phyloP scores from a whole-genome alignment of 23 tunicate genomes.

The Halocynthia aurantium region DNA sequence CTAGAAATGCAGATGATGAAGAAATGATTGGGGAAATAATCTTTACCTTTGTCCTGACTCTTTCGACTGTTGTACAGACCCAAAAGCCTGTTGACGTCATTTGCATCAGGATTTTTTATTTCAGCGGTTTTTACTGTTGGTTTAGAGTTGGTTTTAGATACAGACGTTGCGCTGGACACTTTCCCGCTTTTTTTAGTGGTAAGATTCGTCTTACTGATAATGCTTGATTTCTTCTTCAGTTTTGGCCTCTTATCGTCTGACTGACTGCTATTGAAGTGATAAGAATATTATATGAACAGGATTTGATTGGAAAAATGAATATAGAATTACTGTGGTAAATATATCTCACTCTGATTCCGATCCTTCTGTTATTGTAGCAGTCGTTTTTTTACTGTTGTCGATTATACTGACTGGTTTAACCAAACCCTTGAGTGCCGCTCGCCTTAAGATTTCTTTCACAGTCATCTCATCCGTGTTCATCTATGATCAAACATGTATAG shows the following conservation, averaged over 20 bases:
- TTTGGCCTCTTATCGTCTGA: conserved; percentile 16
- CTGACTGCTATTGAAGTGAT: background rate
- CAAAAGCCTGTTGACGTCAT: conserved; percentile 47
- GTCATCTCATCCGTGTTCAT: conserved; percentile 47
- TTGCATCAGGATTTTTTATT: conserved; percentile 41
- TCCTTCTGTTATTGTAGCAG: background rate
- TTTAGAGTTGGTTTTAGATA: background rate
- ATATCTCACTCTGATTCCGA: background rate
- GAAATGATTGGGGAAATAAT: background rate
- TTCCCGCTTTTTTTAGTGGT: conserved; percentile 29
- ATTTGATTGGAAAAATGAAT: background rate
- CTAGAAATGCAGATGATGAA: background rate
- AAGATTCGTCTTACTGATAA: conserved; percentile 24
- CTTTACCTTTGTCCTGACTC: conserved; percentile 8
- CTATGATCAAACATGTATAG: conserved; percentile 13
- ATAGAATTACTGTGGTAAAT: background rate
- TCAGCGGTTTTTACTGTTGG: conserved; percentile 11
- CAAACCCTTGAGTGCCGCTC: conserved; percentile 68
- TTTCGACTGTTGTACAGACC: conserved; percentile 35
- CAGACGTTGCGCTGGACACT: conserved; percentile 13
- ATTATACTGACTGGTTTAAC: conserved; percentile 32
- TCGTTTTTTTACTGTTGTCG: background rate
- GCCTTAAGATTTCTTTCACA: conserved; percentile 49
- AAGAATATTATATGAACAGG: background rate
- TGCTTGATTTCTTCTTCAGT: conserved; percentile 26